These are phyloP conservation scores for Eumerus sabulonum DNA, from an alignment of 2,888 invertebrate genomes.

Conservation along the genomic window DNA sequence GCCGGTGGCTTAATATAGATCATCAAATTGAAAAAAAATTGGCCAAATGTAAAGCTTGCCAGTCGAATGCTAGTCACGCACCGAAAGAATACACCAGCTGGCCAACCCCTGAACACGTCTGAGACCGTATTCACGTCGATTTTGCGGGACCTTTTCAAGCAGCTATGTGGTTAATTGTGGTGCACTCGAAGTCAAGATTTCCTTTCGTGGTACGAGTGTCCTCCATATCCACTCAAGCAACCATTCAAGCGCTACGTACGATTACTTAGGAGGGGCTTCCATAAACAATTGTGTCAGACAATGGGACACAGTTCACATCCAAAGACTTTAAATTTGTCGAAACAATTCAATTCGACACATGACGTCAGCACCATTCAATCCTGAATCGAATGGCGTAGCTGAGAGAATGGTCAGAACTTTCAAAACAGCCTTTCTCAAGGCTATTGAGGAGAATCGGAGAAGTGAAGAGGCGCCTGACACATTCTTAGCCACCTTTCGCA, in stretches of 20 bases:
- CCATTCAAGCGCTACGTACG: not conserved
- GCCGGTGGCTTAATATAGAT: not conserved
- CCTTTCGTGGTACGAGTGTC: not conserved
- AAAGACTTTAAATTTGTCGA: slow-evolving; percentile 12
- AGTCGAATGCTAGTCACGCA: not conserved
- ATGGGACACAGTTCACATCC: slow-evolving; percentile 15
- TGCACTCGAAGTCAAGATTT: not conserved
- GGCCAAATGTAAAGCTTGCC: slow-evolving; percentile 1
- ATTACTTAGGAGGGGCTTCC: not conserved
- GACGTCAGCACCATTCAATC: slow-evolving; percentile 28
- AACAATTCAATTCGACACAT: slow-evolving; percentile 21
- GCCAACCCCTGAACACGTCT: slow-evolving; percentile 1
- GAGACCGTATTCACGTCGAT: slow-evolving; percentile 3
- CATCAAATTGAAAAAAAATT: slow-evolving; percentile 2
- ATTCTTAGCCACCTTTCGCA: slow-evolving; percentile 20
- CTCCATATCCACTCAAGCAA: slow-evolving; percentile 1
- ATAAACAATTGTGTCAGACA: no score
- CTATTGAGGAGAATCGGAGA: not conserved
- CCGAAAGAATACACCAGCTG: slow-evolving; percentile 4
- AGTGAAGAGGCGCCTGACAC: slow-evolving; percentile 9
- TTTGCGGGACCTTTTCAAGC: slow-evolving; percentile 1
- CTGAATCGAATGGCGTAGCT: slow-evolving; percentile 9
- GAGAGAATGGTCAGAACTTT: slow-evolving; percentile 18
- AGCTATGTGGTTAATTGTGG: not conserved
- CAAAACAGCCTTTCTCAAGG: slow-evolving; percentile 14